phyloP scores from a whole-genome alignment of 1,140 invertebrate species.

The Neodiprion fabricii region DNA sequence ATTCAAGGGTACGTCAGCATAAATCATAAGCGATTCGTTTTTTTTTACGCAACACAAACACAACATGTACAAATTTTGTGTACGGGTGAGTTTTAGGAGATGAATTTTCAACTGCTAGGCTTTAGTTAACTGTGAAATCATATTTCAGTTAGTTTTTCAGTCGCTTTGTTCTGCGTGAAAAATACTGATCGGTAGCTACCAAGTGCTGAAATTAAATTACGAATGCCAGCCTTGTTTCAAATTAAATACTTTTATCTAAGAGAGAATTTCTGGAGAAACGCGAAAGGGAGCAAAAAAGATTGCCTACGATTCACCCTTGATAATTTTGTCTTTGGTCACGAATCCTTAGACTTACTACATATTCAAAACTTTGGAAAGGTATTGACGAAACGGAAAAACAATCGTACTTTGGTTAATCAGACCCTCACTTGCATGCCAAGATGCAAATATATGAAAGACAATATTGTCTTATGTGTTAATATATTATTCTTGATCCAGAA shows the following conservation, averaged over 20 bases:
- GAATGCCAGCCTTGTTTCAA: neutral
- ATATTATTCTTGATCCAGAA: conserved; percentile 33
- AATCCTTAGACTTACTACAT: neutral
- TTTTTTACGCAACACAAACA: too few relatives aligned
- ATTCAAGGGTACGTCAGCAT: too few relatives aligned
- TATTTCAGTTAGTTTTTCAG: too few relatives aligned
- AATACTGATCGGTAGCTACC: too few relatives aligned
- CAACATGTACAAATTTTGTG: too few relatives aligned
- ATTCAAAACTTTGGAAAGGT: neutral
- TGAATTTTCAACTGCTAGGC: too few relatives aligned
- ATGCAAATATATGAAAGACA: conserved; percentile 35
- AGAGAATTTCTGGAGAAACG: neutral
- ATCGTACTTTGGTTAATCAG: neutral
- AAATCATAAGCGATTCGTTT: too few relatives aligned
- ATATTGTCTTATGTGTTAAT: conserved; percentile 35
- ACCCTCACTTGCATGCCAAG: conserved; percentile 27
- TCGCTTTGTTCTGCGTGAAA: too few relatives aligned
- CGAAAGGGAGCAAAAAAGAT: too few relatives aligned
- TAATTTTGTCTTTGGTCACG: neutral
- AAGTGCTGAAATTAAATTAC: neutral
- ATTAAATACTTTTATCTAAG: neutral
- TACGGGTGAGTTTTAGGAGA: too few relatives aligned
- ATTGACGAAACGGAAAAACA: neutral
- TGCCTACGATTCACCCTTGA: too few relatives aligned
- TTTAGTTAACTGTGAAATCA: too few relatives aligned